Evolutionary conservation across 1,140 invertebrate species (phyloP), one percentile per base, ranked within the genome.

Genomic region (Cotesia typhae): DNA sequence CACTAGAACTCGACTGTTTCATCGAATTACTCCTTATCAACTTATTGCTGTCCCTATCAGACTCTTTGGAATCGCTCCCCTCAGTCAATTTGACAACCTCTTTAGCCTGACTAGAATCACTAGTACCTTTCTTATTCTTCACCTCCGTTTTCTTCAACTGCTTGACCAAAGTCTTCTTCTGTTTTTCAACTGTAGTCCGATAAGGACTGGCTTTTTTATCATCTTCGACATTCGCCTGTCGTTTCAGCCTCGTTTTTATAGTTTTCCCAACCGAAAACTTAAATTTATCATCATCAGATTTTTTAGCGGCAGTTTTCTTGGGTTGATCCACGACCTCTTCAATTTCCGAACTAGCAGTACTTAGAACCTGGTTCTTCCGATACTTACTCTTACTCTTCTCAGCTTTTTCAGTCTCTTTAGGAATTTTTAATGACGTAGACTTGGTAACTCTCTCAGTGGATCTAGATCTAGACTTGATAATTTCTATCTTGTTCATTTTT

Each of bases 281-380:
- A 63, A 80, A 78, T 71, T 80, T 86, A 17, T 68, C 57, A 28
- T n/a, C n/a, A 57, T 81, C 17, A 77, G 73, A 4, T 73, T 59
- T 17, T 17, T 55, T 57, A 47, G 1, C 28, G 7, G 61, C n/a
- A n/a, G 38, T 65, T 9, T 74, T 77, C 1, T 2, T 7, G 9
- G 52, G 47, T 69, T 78, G 81, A 28, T 80, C 79, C 2, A 71
- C 37, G n/a, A 20, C n/a, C 17, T 87, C 81, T 10, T 87, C 82
- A 4, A 79, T 60, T 38, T 86, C 85, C 0, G 82, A 85, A 72
- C 81, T 85, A 7, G 75, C 82, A 0, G 82, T 82, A 59, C 81
- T 83, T 3, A 76, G 75, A n/a, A 79, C 77, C 7, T 70, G 75
- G 6, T 74, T 70, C 67, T 79, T 73, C 7, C 82, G 81, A 37